These are phyloP conservation scores for Synergus laeviventris DNA, from an alignment of 2,888 invertebrate genomes.

Conservation along the genomic window DNA sequence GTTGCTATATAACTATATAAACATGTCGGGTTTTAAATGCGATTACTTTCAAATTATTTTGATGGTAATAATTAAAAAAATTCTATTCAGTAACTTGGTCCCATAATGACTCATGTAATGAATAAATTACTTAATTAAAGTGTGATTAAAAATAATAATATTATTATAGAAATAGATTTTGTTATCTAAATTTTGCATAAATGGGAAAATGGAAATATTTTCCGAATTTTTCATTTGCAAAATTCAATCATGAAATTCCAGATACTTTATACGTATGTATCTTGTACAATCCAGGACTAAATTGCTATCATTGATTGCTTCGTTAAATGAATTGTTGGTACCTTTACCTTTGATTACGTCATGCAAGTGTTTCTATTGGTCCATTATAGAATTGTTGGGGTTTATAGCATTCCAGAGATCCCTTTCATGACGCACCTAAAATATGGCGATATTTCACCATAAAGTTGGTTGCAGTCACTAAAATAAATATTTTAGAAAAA, in stretches of 20 bases:
- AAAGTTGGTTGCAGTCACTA: neutral
- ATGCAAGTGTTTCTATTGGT: neutral
- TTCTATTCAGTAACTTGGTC: too few relatives aligned
- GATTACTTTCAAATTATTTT: too few relatives aligned
- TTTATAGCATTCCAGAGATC: neutral
- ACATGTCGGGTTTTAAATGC: too few relatives aligned
- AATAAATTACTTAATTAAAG: too few relatives aligned
- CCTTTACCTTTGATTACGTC: slow-evolving; percentile 9
- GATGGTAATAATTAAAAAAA: too few relatives aligned
- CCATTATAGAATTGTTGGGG: slow-evolving; percentile 10
- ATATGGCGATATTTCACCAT: neutral
- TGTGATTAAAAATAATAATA: too few relatives aligned
- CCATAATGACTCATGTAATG: too few relatives aligned
- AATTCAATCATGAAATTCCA: slow-evolving; percentile 14
- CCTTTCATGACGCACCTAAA: neutral
- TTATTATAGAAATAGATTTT: too few relatives aligned
- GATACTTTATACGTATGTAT: neutral
- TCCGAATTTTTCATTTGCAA: neutral
- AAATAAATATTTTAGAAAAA: neutral
- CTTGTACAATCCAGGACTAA: neutral
- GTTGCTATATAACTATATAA: too few relatives aligned
- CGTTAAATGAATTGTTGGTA: neutral
- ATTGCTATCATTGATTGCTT: slow-evolving; percentile 2
- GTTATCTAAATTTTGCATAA: neutral
- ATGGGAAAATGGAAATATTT: neutral